A percentile compares a stretch with the other conserved stretches of the same genome.
These are phyloP conservation scores for Atherinomorus stipes DNA, from an alignment of 2,113 vertebrate genomes.

Conservation along the genomic window DNA sequence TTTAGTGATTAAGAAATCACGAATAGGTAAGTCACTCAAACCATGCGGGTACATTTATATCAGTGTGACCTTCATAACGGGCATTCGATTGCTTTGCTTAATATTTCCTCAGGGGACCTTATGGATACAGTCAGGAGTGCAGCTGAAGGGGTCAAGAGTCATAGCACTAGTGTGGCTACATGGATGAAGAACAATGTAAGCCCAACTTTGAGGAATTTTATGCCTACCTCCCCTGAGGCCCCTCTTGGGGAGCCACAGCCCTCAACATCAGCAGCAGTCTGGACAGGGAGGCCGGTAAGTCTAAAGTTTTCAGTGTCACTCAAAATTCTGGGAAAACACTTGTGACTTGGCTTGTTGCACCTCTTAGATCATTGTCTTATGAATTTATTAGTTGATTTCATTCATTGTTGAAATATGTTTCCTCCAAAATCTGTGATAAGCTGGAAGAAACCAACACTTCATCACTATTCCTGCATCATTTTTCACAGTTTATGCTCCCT, in stretches of 20 bases:
- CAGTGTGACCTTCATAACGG: background rate
- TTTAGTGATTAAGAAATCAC: conserved; percentile 76
- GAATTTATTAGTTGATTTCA: too few relatives aligned
- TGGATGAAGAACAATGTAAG: conserved; percentile 81
- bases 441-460: too few relatives aligned
- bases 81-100: background rate
- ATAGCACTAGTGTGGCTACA: conserved; percentile 74
- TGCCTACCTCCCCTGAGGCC: conserved; percentile 67
- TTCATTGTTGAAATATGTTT: too few relatives aligned
- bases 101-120: conserved; percentile 72
- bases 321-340: background rate
- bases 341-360: background rate
- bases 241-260: conserved; percentile 39
- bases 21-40: conserved; percentile 77
- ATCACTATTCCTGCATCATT: too few relatives aligned
- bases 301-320: background rate
- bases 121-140: conserved; percentile 80
- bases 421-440: too few relatives aligned
- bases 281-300: conserved; percentile 63
- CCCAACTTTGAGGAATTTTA: conserved; percentile 72
- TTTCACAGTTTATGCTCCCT: too few relatives aligned
- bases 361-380: background rate
- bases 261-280: conserved; percentile 63
- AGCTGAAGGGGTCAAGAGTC: conserved; percentile 81
- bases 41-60: background rate